phyloP scores from a whole-genome alignment of 2,888 invertebrate species.

The Meliscaeva auricollis region DNA sequence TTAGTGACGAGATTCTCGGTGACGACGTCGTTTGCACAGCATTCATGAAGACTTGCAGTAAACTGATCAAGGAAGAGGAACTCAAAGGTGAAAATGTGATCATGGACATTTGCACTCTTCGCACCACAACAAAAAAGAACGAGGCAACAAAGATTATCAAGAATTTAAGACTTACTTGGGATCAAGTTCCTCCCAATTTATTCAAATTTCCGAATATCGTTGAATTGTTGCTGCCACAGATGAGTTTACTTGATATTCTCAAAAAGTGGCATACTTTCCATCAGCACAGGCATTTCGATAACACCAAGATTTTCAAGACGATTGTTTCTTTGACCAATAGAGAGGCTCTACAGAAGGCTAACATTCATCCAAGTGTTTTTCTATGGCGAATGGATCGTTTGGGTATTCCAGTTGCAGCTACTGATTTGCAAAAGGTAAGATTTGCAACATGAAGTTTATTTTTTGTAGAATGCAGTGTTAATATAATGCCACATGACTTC shows the following conservation, averaged over 20 bases:
- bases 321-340: conserved; percentile 76
- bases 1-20: conserved; percentile 76
- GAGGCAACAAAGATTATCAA: conserved; percentile 78
- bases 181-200: conserved; percentile 80
- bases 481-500: no score
- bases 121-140: conserved; percentile 74
- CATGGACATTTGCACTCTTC: conserved; percentile 78
- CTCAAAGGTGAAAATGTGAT: conserved; percentile 48
- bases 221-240: conserved; percentile 78
- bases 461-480: no score
- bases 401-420: conserved; percentile 26
- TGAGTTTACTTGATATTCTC: conserved; percentile 80
- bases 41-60: conserved; percentile 77
- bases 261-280: conserved; percentile 78
- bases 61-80: conserved; percentile 69
- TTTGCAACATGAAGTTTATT: not conserved
- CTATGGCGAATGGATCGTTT: conserved; percentile 77
- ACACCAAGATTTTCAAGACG: conserved; percentile 72
- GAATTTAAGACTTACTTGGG: conserved; percentile 77
- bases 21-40: conserved; percentile 57
- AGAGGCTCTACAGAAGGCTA: conserved; percentile 75
- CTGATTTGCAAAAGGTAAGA: conserved; percentile 43
- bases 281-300: conserved; percentile 77
- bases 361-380: conserved; percentile 79
- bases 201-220: conserved; percentile 76